Conservation (phyloP, 2,888 invertebrate genomes). For the Aphidoletes aphidimyza region DNA sequence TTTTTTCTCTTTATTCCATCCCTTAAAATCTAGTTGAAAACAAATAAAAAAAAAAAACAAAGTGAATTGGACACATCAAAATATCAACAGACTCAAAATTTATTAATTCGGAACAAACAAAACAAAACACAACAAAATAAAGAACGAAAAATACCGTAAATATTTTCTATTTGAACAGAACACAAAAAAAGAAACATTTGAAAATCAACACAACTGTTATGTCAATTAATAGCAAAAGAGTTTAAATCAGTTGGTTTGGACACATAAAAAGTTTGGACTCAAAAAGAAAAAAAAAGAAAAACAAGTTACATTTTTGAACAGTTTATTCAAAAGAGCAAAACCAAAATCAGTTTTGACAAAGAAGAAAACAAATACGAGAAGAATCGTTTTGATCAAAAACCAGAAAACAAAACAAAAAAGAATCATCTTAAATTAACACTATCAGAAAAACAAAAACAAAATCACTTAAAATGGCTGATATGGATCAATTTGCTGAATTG, state of each 20-base stretch:
- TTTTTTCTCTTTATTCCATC: constrained; percentile 27
- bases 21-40: constrained; percentile 19
- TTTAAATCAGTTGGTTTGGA: not conserved
- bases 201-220: constrained; percentile 6
- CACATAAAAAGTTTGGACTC: not conserved
- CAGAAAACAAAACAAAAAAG: constrained; percentile 6
- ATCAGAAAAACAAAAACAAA: not conserved
- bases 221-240: not conserved
- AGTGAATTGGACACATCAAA: constrained; percentile 45
- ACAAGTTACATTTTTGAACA: constrained; percentile 10
- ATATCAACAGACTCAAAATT: constrained; percentile 25
- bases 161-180: not conserved
- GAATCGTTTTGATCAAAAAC: not conserved
- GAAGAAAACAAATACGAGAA: not conserved
- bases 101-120: constrained; percentile 3
- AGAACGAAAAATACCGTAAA: not conserved
- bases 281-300: no score
- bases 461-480: constrained; percentile 62
- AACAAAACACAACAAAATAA: not conserved
- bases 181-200: not conserved
- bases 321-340: no score
- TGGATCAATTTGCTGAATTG: constrained; percentile 76
- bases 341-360: not conserved
- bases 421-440: not conserved
- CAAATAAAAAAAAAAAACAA: constrained; percentile 39